A percentile compares a stretch with the other conserved stretches of the same genome.
phyloP scores from a whole-genome alignment of 2,797 vertebrate genomes.

The Ambastaia sidthimunki region DNA sequence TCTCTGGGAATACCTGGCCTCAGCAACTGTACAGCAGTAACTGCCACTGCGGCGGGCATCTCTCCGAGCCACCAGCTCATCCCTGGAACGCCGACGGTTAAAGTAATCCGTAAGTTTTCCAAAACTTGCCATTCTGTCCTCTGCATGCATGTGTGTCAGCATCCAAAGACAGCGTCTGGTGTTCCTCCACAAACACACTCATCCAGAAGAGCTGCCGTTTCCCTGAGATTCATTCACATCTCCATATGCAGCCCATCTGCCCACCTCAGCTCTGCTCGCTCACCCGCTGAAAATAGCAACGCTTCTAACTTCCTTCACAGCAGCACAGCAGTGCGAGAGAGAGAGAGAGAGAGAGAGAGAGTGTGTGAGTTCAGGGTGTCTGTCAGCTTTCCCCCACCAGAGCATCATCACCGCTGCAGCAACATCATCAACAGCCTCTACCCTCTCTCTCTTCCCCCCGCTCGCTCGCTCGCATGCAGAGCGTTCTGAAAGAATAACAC shows the following conservation, averaged over 20 bases:
- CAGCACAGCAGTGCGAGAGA: not conserved
- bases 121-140: constrained; percentile 83
- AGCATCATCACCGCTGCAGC: constrained; percentile 48
- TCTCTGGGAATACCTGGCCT: constrained; percentile 84
- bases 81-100: constrained; percentile 87
- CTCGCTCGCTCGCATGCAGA: constrained; percentile 37
- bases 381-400: constrained; percentile 40
- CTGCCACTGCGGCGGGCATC: constrained; percentile 84
- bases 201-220: not conserved
- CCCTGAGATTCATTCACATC: not conserved
- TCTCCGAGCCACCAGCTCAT: constrained; percentile 80
- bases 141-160: not conserved
- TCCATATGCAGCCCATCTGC: no score
- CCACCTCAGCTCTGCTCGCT: not conserved
- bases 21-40: constrained; percentile 87
- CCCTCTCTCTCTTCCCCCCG: constrained; percentile 19
- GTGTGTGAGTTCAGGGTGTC: constrained; percentile 15
- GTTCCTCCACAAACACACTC: constrained; percentile 5
- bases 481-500: not conserved
- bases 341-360: not conserved
- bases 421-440: constrained; percentile 43
- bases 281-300: constrained; percentile 45
- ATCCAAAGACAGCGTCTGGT: not conserved
- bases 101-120: constrained; percentile 95
- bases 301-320: constrained; percentile 37